These are phyloP conservation scores for Dasyurus viverrinus DNA, from an alignment of 2,113 vertebrate genomes.

Conservation along the genomic window DNA sequence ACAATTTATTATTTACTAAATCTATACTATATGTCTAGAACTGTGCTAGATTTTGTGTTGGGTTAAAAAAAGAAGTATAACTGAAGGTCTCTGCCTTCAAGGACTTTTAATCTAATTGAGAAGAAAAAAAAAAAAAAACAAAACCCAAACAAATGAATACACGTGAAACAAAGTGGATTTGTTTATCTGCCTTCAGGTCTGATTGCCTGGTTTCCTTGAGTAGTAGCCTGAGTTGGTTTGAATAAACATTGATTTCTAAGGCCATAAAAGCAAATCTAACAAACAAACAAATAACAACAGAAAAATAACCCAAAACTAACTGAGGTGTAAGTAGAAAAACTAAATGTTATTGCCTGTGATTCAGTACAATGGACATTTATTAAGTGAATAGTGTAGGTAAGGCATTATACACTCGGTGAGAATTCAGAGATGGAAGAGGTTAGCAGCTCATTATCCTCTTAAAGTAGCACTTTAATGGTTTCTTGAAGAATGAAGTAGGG, in stretches of 20 bases:
- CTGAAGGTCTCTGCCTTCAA: not conserved
- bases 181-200: not conserved
- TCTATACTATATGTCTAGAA: not conserved
- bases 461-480: not conserved
- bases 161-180: not conserved
- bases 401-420: not conserved
- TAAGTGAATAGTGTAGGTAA: not conserved
- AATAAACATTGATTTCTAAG: not conserved
- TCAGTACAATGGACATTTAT: not conserved
- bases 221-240: not conserved
- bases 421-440: not conserved
- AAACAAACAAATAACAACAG: not conserved
- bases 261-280: not conserved
- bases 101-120: not conserved
- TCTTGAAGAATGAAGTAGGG: not conserved
- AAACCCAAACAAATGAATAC: not conserved
- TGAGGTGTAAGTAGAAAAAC: not conserved
- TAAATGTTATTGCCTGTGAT: not conserved
- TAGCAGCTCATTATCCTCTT: not conserved
- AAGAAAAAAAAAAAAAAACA: too few relatives aligned
- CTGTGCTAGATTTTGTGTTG: constrained; percentile 3
- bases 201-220: not conserved
- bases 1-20: constrained; percentile 14
- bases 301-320: not conserved
- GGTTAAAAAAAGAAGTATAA: not conserved